Evolutionary conservation across 2,113 vertebrate species (phyloP).

Genomic region (Callithrix jacchus): DNA sequence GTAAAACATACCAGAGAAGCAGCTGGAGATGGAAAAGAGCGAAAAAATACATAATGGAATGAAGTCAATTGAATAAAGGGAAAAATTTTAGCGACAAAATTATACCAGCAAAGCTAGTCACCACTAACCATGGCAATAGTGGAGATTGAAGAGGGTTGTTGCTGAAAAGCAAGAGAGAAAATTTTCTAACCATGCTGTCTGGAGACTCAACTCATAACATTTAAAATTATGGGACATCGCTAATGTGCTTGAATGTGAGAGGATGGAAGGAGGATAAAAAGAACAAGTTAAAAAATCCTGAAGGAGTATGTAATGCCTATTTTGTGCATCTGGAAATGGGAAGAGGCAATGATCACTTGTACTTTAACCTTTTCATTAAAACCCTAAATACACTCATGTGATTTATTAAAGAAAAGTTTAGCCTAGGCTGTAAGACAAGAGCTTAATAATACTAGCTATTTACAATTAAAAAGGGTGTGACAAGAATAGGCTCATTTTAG

Average conservation of each 20-base stretch:
- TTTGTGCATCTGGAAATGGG: neutral
- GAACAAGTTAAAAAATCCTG: accelerated
- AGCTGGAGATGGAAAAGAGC: neutral
- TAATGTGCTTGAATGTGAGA: neutral
- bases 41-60: neutral
- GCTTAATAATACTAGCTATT: neutral
- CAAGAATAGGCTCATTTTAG: neutral
- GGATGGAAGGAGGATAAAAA: neutral
- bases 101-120: neutral
- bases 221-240: neutral
- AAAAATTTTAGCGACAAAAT: neutral
- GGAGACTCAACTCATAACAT: neutral
- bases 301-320: accelerated
- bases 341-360: neutral
- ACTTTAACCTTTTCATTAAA: neutral
- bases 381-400: neutral
- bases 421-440: accelerated
- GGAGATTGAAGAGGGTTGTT: neutral
- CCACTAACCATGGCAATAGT: neutral
- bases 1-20: neutral
- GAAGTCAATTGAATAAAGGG: neutral
- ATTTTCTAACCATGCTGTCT: neutral
- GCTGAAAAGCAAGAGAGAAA: neutral
- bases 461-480: accelerated
- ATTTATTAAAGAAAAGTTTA: neutral